Evolutionary conservation across 2,113 vertebrate species (phyloP), one percentile per base, ranked within the genome.

Genomic region (Gnathonemus longibarbis): DNA sequence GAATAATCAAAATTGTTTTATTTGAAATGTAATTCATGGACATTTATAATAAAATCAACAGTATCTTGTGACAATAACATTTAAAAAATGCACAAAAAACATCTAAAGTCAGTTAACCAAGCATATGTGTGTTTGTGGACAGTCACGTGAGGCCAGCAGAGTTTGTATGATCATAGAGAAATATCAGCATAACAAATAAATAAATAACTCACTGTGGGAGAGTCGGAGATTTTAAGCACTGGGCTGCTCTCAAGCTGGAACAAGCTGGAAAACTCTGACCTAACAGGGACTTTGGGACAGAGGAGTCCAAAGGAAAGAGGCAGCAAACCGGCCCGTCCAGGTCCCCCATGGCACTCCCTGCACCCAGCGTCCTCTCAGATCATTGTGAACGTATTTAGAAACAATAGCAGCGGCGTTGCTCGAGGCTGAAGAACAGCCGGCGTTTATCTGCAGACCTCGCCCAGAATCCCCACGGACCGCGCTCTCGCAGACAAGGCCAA

Each of bases 371-470:
- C 66, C 66, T 90, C 80, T 84, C 19, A 15, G 1, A 84, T 84
- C 88, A 91, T 87, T 90, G 77, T 85, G 39, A 90, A 52, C 90
- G 88, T 89, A 87, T 91, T 91, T 88, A 90, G 89, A 85, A 89
- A 91, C 74, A 90, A 88, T 48, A 62, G 90, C 87, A 86, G 2
- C 39, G 50, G n/a, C 86, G 49, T 56, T 88, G 53, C 74, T 45
- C 7, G 15, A 53, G 90, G 89, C 80, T 10, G 13, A 48, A 89
- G 62, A 85, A 35, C 62, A 77, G 86, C 70, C 88, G 35, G 84
- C 89, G 87, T 74, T 70, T 50, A 87, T 45, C 90, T 77, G 45
- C 56, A 91, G 83, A 50, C 88, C 84, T 87, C 35, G 80, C 39
- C 21, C 46, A 52, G 58, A n/a, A 91, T 84, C 88, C 91, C 85